Percentiles rank a stretch among this genome's conserved stretches.
Evolutionary conservation across 2,113 vertebrate species (phyloP).

Genomic region (Cnemophilus loriae): DNA sequence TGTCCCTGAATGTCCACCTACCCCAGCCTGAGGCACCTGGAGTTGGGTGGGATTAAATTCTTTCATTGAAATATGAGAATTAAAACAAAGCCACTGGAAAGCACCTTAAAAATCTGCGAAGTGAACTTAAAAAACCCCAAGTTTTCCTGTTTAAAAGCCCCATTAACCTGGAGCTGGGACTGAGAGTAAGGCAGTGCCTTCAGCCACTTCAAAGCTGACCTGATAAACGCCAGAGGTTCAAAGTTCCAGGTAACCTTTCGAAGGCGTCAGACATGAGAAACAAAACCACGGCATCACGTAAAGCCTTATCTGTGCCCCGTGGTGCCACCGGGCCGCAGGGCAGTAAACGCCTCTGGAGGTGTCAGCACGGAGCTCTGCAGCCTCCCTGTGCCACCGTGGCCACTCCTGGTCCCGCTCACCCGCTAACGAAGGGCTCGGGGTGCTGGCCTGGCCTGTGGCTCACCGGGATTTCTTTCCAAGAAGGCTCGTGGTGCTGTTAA

Average conservation of each 20-base stretch:
- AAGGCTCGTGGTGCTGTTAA: fast-evolving
- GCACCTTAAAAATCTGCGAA: background rate
- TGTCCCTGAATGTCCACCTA: fast-evolving
- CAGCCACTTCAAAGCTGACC: background rate
- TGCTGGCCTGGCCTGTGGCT: background rate
- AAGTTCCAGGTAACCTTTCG: background rate
- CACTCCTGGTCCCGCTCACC: background rate
- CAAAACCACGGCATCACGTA: background rate
- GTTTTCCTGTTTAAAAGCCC: background rate
- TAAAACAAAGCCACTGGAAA: background rate
- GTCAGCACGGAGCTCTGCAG: fast-evolving
- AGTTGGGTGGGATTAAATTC: background rate
- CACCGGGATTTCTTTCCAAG: background rate
- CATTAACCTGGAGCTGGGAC: background rate
- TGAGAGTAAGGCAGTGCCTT: background rate
- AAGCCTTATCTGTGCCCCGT: background rate
- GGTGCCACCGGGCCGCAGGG: background rate
- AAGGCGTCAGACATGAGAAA: background rate
- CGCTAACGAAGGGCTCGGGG: fast-evolving
- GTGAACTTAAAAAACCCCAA: fast-evolving
- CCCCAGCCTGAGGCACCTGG: background rate
- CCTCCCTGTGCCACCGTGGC: fast-evolving
- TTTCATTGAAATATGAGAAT: too few relatives aligned
- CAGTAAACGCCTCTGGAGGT: fast-evolving
- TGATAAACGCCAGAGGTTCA: background rate